Base-by-base conservation (phyloP, 2,888 invertebrate species). In the Bhutanitis thaidina region DNA sequence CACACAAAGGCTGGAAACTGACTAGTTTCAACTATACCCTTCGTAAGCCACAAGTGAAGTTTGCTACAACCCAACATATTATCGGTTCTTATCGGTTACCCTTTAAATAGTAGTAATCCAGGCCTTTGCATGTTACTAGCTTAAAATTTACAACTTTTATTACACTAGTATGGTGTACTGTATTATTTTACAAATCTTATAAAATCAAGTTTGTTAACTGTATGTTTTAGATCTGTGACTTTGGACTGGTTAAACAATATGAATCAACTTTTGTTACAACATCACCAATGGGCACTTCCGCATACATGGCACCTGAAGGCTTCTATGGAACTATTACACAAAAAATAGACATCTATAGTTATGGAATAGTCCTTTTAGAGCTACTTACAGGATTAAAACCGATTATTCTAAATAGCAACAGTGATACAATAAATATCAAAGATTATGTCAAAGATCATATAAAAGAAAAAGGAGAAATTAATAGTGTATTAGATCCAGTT, bases 231-330 rank as follows among this genome's bases (percentile, higher is more conserved):
- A 74, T 95, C 16, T 93, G 94, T 56, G 95, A 96, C 79, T 94
- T 95, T 84, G 95, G 95, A 0, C 81, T 95, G 47, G 93, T 93
- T 1, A 92, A 93, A 67, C 79, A 90, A 62, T 82, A 87, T 62
- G 88, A 90, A 49, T 75, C 81, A 15, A 86, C 87, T 35, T 71
- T 80, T 47, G 46, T 65, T 3, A 89, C 90, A 4, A 87, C 90
- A 10, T 90, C 87, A 8, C 88, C 92, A 16, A 88, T 91, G 71
- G 95, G 95, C 3, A 94, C 94, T 9, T 88, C 90, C 4, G 93
- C 93, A 0, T 95, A 95, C 73, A 94, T 95, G 93, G 92, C 95
- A n/a, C 93, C 93, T 0, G 95, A 96, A 80, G 92, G 93, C 25
- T 91, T 92, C 60, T 90, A 90, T 32, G 93, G 93, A 7, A 93